phyloP scores from a whole-genome alignment of 2,888 invertebrate genomes.

The Amphipoea lucens region DNA sequence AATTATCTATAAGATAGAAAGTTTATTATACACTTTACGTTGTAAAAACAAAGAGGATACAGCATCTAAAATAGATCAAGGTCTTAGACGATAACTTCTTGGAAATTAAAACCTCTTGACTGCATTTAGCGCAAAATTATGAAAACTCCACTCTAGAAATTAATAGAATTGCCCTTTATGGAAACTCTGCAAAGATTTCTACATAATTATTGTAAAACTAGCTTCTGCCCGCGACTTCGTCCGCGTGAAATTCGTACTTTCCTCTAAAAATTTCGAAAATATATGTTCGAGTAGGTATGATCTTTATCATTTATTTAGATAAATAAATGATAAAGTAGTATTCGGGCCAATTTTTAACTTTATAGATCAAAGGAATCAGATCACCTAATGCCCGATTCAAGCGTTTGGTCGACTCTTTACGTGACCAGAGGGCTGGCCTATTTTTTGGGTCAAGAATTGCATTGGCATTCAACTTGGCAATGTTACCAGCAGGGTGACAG shows the following conservation, averaged over 20 bases:
- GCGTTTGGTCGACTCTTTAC: background rate
- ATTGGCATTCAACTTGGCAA: background rate
- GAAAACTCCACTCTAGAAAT: background rate
- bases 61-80: slow-evolving; percentile 4
- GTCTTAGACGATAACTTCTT: background rate
- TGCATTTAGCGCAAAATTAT: background rate
- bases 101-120: background rate
- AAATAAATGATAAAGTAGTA: too few relatives aligned
- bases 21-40: slow-evolving; percentile 2
- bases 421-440: background rate
- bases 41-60: background rate
- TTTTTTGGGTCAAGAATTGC: background rate
- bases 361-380: background rate
- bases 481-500: too few relatives aligned
- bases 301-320: too few relatives aligned
- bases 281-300: too few relatives aligned
- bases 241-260: too few relatives aligned
- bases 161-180: background rate
- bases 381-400: background rate
- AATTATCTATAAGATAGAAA: background rate
- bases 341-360: too few relatives aligned
- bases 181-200: background rate
- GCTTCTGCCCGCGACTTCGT: too few relatives aligned
- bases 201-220: background rate
- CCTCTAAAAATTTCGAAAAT: too few relatives aligned